Base-by-base conservation (phyloP, 1,140 invertebrate genomes). In the Conus betulinus region DNA sequence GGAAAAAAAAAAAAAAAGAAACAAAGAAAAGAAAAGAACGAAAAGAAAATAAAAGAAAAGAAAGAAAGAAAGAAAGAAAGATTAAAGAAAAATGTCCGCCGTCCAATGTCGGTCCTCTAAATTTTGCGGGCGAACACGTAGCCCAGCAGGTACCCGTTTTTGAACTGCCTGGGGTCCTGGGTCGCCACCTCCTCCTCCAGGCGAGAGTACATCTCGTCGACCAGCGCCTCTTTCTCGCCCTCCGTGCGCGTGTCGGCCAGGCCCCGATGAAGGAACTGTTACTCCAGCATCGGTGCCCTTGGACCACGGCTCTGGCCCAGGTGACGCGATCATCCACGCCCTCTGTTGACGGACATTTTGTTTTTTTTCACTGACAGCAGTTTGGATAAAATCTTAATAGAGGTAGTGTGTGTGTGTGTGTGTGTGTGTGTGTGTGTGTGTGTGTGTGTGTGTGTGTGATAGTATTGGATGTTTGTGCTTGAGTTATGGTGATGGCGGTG, bases 231-330 rank as follows among this genome's bases (percentile, higher is more conserved):
- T 60, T 87, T 87, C 53, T 87, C 85, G 74, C 78, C 60, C 74
- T 79, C 74, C 7, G 20, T 57, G 74, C 85, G 85, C 74, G 71
- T 79, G 71, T 55, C 23, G 25, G 85, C 15, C 53, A 87, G 85
- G 10, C 85, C 85, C 74, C 78, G 74, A 87, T 87, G 85, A 87
- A 87, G 51, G 85, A 79, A 79, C 85, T 87, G 85, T 87, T 87
- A 81, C 85, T 87, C 85, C 85, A 87, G 52, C 78, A 79, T 13
- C 85, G 39, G 52, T 87, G 71, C 17, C 25, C 20, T 5, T 76
- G 15, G 13, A 78, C 63, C 17, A 79, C n/a, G 20, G 27, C 78
- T 27, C 39, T 87, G 85, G 85, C 85, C 74, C 74, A 87, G 11
- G 74, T 60, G 39, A 11, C 15, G 74, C 85, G 74, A 17, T 87